A percentile compares a stretch with the other conserved stretches of the same genome.
phyloP scores from a whole-genome alignment of 2,113 vertebrate genomes.

The Sinosuthora webbiana region DNA sequence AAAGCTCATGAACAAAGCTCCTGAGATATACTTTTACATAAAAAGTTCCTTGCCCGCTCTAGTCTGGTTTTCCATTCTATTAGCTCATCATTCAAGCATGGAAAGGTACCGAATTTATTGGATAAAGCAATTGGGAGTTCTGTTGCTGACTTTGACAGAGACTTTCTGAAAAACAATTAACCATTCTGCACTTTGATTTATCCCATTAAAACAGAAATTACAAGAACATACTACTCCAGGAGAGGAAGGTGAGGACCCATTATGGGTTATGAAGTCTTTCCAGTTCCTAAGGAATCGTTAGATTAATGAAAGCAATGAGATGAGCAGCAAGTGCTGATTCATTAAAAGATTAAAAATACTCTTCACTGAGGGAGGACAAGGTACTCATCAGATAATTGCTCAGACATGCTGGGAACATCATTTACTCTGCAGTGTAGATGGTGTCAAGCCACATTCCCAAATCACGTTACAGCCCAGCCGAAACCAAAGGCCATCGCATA shows the following conservation, averaged over 20 bases:
- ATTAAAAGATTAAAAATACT: neutral
- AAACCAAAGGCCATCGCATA: neutral
- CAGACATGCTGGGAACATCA: neutral
- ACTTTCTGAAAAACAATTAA: neutral
- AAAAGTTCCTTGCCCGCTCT: neutral
- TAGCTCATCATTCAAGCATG: neutral
- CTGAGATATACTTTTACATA: neutral
- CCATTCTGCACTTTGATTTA: neutral
- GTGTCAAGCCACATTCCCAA: slow-evolving; percentile 19
- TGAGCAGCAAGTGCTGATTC: neutral
- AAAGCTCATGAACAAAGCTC: neutral
- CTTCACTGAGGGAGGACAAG: neutral
- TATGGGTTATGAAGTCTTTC: neutral
- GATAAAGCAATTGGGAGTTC: neutral
- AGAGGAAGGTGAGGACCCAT: neutral
- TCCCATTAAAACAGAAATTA: neutral
- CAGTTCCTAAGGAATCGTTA: neutral
- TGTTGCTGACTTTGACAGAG: neutral
- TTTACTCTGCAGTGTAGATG: neutral
- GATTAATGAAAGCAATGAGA: neutral
- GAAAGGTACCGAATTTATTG: neutral
- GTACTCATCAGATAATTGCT: neutral
- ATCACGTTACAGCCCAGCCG: neutral
- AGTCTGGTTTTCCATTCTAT: neutral
- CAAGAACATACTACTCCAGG: neutral